A percentile compares a stretch with the other conserved stretches of the same genome.
Evolutionary conservation across 2,113 vertebrate genomes (phyloP).

Genomic region (Zapus hudsonius): DNA sequence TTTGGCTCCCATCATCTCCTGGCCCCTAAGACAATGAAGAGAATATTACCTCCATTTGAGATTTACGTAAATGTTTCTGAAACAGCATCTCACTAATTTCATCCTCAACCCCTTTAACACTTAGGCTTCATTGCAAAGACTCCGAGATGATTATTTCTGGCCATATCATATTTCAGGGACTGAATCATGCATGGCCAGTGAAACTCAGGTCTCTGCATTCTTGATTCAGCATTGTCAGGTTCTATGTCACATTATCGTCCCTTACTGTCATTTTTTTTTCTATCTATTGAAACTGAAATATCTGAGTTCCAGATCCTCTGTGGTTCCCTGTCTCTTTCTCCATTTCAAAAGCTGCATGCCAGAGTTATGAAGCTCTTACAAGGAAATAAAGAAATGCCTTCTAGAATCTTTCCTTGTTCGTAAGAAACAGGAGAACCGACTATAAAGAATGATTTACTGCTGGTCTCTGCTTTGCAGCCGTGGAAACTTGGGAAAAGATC

Average conservation of each 20-base stretch:
- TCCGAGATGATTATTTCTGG: constrained; percentile 76
- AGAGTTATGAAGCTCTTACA: constrained; percentile 39
- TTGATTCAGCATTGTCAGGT: too few relatives aligned
- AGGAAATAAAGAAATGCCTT: constrained; percentile 1
- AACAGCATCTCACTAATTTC: constrained; percentile 72
- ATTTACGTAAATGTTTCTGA: constrained; percentile 79
- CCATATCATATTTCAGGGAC: too few relatives aligned
- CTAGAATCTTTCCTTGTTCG: constrained; percentile 67
- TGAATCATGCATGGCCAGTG: too few relatives aligned
- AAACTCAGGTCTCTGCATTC: too few relatives aligned
- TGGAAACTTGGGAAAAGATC: constrained; percentile 76
- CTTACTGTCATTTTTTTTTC: too few relatives aligned
- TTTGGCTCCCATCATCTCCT: not conserved
- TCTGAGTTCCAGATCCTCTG: too few relatives aligned
- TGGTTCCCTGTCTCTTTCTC: constrained; percentile 55
- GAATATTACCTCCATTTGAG: constrained; percentile 7
- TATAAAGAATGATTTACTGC: constrained; percentile 73
- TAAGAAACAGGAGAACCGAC: constrained; percentile 55
- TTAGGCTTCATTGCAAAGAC: constrained; percentile 69
- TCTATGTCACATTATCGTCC: too few relatives aligned
- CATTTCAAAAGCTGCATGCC: constrained; percentile 11
- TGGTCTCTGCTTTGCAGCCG: constrained; percentile 70
- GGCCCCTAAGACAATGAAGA: not conserved
- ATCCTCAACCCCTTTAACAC: constrained; percentile 66
- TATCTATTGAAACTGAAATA: too few relatives aligned